Conservation (phyloP, 2,113 vertebrate species). For the Desmodus rotundus region DNA sequence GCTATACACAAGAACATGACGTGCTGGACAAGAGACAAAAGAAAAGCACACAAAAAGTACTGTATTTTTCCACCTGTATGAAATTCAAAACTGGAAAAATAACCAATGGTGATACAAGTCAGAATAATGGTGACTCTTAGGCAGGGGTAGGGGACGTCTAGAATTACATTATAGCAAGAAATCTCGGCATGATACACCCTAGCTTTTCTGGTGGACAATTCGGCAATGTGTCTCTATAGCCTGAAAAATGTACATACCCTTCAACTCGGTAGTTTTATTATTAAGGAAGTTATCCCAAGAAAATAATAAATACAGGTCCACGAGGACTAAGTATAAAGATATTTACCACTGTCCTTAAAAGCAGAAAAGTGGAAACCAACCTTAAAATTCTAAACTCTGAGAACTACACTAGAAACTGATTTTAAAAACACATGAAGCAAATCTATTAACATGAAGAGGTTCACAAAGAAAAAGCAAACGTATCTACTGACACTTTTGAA, state of each 20-base stretch:
- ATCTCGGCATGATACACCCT: background rate
- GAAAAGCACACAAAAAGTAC: background rate
- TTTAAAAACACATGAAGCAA: background rate
- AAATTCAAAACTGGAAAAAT: background rate
- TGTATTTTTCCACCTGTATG: background rate
- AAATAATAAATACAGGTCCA: background rate
- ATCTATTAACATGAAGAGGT: background rate
- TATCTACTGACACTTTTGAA: background rate
- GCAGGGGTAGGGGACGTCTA: background rate
- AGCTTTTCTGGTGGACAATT: background rate
- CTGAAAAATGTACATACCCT: background rate
- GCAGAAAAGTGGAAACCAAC: background rate
- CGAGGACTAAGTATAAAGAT: background rate
- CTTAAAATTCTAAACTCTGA: background rate
- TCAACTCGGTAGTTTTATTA: background rate
- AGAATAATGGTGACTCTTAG: background rate
- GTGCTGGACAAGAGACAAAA: background rate
- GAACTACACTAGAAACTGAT: background rate
- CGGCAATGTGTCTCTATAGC: background rate
- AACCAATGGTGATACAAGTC: background rate
- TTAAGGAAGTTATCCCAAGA: background rate
- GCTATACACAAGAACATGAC: background rate
- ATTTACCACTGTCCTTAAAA: background rate
- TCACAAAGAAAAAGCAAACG: background rate
- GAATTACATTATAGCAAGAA: background rate